Evolutionary conservation across 2,797 vertebrate genomes (phyloP).

Genomic region (Megalops cyprinoides): DNA sequence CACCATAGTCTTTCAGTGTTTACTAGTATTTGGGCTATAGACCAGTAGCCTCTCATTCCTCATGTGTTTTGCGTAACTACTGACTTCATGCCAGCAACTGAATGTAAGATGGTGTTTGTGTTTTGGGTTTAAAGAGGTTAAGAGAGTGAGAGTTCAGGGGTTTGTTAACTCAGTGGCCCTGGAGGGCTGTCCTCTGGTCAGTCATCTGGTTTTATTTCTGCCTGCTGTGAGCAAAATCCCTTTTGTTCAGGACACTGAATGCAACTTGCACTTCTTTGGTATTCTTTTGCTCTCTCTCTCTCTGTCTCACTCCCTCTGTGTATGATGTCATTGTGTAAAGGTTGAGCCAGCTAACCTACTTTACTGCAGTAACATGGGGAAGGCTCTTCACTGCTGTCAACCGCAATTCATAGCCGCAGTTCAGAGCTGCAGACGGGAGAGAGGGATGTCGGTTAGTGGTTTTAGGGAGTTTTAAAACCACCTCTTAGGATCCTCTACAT

Average conservation of each 20-base stretch:
- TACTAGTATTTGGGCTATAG: neutral
- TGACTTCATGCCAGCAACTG: neutral
- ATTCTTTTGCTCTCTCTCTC: slow-evolving; percentile 54
- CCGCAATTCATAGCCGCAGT: neutral
- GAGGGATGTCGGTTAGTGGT: slow-evolving; percentile 4
- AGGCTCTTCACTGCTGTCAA: slow-evolving; percentile 15
- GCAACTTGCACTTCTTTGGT: slow-evolving; percentile 63
- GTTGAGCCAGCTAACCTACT: slow-evolving; percentile 63
- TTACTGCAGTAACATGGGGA: slow-evolving; percentile 31
- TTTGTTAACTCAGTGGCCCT: slow-evolving; percentile 50
- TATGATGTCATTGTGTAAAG: slow-evolving; percentile 73
- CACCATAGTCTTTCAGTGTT: too few species aligned
- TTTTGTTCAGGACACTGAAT: slow-evolving; percentile 70
- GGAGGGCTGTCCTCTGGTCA: slow-evolving; percentile 66
- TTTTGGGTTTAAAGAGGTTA: slow-evolving; percentile 41
- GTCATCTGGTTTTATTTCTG: slow-evolving; percentile 70
- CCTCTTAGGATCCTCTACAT: neutral
- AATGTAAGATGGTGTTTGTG: slow-evolving; percentile 13
- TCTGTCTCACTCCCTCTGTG: slow-evolving; percentile 54
- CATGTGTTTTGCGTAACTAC: neutral
- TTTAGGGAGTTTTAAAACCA: neutral
- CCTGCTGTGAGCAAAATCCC: slow-evolving; percentile 73
- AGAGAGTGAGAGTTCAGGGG: slow-evolving; percentile 51
- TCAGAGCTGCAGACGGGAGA: neutral
- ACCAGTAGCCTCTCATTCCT: neutral